A percentile compares a stretch with the other conserved stretches of the same genome.
Conservation (phyloP, 1,140 invertebrate genomes). For the Sycophila sp. region DNA sequence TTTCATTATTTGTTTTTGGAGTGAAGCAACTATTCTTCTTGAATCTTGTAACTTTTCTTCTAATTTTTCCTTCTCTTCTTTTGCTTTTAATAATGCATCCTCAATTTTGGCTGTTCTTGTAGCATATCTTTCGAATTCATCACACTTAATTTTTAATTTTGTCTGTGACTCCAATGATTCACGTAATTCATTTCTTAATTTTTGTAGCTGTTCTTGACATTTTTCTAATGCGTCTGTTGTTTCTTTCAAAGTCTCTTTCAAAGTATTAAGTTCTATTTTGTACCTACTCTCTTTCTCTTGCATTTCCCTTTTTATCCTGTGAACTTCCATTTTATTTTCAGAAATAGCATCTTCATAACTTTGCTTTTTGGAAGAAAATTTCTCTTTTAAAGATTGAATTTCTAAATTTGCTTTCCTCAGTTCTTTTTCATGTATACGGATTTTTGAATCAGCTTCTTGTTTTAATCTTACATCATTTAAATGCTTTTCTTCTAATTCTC, state of each 20-base stretch:
- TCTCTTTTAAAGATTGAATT: slow-evolving; percentile 46
- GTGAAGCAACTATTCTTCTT: slow-evolving; percentile 47
- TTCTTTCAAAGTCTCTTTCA: slow-evolving; percentile 54
- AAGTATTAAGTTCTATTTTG: slow-evolving; percentile 52
- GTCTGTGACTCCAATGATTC: slow-evolving; percentile 46
- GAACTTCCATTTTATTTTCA: slow-evolving; percentile 47
- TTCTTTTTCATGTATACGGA: slow-evolving; percentile 48
- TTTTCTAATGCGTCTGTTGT: slow-evolving; percentile 52
- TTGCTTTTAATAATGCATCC: slow-evolving; percentile 48
- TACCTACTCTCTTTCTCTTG: slow-evolving; percentile 52
- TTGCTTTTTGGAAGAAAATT: slow-evolving; percentile 43
- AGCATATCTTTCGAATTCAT: slow-evolving; percentile 44
- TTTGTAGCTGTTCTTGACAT: slow-evolving; percentile 55
- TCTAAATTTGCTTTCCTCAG: slow-evolving; percentile 46
- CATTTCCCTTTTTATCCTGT: slow-evolving; percentile 47
- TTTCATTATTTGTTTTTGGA: slow-evolving; percentile 49
- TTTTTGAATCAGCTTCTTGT: slow-evolving; percentile 48
- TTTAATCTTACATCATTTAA: slow-evolving; percentile 40
- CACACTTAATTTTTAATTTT: slow-evolving; percentile 42
- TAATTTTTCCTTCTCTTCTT: slow-evolving; percentile 52
- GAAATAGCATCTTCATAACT: slow-evolving; percentile 53
- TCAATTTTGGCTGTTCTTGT: slow-evolving; percentile 46
- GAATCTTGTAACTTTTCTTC: slow-evolving; percentile 52
- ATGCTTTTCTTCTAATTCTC: slow-evolving; percentile 46
- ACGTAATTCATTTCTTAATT: slow-evolving; percentile 47